Evolutionary conservation across 2,113 vertebrate genomes (phyloP).

Genomic region (Phoenicopterus ruber): DNA sequence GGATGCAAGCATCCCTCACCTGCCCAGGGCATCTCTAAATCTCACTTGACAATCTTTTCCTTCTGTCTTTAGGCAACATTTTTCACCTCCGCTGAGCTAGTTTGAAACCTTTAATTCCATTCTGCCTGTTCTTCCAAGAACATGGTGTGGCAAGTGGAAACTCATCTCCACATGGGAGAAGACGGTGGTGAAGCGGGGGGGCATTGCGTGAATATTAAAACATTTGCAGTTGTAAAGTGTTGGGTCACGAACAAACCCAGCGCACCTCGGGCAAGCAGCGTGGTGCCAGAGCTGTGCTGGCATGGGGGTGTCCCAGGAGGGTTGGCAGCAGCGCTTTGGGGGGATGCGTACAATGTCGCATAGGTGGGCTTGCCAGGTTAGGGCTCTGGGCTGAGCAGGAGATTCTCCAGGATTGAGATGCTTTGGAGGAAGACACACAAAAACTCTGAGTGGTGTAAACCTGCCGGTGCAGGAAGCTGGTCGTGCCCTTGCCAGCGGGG

Average conservation of each 20-base stretch:
- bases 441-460: background rate
- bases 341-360: accelerated
- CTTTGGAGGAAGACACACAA: background rate
- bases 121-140: slow-evolving; percentile 31
- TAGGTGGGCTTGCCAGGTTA: background rate
- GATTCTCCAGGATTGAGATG: background rate
- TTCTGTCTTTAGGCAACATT: slow-evolving; percentile 59
- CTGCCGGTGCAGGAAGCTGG: background rate
- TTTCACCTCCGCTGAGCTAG: slow-evolving; percentile 47
- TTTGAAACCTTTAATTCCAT: slow-evolving; percentile 43
- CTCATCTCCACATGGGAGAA: background rate
- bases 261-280: background rate
- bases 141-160: background rate
- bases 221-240: background rate
- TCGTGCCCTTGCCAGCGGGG: background rate
- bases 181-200: background rate
- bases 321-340: background rate
- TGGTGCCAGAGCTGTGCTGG: background rate
- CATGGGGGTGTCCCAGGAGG: background rate
- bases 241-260: background rate
- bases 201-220: background rate
- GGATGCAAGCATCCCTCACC: background rate
- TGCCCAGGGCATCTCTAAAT: slow-evolving; percentile 46
- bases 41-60: slow-evolving; percentile 50
- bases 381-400: background rate